Conservation (phyloP, 2,797 vertebrate species). For the Danio kyathit region DNA sequence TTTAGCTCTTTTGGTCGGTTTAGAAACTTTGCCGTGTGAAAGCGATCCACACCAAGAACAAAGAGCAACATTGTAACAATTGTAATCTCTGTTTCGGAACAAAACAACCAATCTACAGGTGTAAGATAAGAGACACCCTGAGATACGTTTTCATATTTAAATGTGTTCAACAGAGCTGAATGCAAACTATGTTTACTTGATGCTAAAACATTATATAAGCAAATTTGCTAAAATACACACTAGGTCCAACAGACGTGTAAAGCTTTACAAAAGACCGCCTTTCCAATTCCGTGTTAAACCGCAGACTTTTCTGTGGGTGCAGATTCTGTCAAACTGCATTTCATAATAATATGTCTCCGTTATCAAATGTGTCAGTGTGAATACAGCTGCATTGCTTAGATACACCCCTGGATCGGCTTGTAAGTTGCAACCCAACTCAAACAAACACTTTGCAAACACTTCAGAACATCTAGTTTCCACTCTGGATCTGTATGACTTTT, state of each 20-base stretch:
- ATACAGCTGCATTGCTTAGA: not conserved
- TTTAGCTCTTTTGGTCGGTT: too few relatives aligned
- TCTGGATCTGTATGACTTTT: conserved; percentile 5
- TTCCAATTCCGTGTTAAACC: not conserved
- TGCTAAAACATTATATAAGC: not conserved
- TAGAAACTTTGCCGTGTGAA: too few relatives aligned
- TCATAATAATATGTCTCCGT: conserved; percentile 23
- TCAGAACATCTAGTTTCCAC: conserved; percentile 56
- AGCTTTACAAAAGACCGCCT: not conserved
- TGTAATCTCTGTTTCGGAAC: too few relatives aligned
- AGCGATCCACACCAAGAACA: too few relatives aligned
- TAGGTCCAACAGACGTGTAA: not conserved
- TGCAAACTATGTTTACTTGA: not conserved
- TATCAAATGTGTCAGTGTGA: conserved; percentile 25
- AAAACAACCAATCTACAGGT: too few relatives aligned
- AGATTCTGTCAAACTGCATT: not conserved
- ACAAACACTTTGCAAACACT: conserved; percentile 68
- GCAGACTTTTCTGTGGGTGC: not conserved
- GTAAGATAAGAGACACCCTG: too few relatives aligned
- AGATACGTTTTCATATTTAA: too few relatives aligned
- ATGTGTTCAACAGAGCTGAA: not conserved
- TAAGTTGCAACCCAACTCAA: conserved; percentile 29
- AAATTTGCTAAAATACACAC: not conserved
- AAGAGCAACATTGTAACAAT: too few relatives aligned
- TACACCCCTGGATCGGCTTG: not conserved